These are phyloP conservation scores for Typhlomys cinereus DNA, from an alignment of 2,113 vertebrate species.

Conservation along the genomic window DNA sequence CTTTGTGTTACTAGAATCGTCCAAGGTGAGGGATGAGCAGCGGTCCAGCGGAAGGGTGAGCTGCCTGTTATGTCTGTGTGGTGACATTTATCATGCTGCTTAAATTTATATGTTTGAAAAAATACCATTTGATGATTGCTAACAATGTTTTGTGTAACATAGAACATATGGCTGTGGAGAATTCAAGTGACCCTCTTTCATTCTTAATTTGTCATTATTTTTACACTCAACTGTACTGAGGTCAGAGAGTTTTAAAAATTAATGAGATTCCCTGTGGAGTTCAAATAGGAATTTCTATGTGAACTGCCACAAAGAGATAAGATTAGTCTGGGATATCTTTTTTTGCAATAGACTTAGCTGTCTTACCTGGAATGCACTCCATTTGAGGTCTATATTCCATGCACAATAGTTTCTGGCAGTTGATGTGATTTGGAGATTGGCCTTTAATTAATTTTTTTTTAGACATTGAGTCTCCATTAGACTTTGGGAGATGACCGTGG, in stretches of 20 bases:
- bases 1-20: constrained; percentile 81
- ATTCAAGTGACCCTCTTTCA: constrained; percentile 83
- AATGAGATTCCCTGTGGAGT: constrained; percentile 87
- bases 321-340: constrained; percentile 77
- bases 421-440: constrained; percentile 32
- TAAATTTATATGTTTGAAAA: constrained; percentile 60
- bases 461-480: constrained; percentile 12
- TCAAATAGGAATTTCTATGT: constrained; percentile 83
- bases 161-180: constrained; percentile 75
- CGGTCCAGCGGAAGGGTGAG: constrained; percentile 66
- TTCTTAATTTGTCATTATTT: constrained; percentile 89
- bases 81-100: constrained; percentile 72
- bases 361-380: constrained; percentile 64
- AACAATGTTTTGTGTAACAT: constrained; percentile 67
- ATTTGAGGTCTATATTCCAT: constrained; percentile 51
- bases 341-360: constrained; percentile 75
- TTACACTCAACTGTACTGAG: constrained; percentile 84
- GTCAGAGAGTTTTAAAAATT: constrained; percentile 89
- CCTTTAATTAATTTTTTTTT: constrained; percentile 35
- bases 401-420: constrained; percentile 55
- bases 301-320: constrained; percentile 79
- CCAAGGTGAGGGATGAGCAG: constrained; percentile 64
- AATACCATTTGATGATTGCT: constrained; percentile 75
- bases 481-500: neutral
- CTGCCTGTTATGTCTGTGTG: constrained; percentile 72